Conservation (phyloP, 1,140 invertebrate species). For the Trichoplusia ni region DNA sequence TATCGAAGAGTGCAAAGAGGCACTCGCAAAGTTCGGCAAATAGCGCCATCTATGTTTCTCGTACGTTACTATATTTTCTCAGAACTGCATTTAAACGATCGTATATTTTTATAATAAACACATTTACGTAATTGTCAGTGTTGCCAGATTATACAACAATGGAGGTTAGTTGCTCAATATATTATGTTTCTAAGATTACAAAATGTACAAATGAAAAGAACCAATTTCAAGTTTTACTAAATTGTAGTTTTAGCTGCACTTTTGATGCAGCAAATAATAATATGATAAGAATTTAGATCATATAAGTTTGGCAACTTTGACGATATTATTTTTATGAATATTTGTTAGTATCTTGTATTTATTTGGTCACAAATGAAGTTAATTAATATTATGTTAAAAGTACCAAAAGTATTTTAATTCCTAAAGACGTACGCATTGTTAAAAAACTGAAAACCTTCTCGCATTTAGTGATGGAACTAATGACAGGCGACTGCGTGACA, state of each 20-base stretch:
- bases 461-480: too few species aligned
- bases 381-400: background rate
- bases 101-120: constrained; percentile 26
- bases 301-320: constrained; percentile 11
- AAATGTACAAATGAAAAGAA: background rate
- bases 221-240: too few species aligned
- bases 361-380: background rate
- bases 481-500: too few species aligned
- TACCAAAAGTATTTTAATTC: constrained; percentile 8
- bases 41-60: constrained; percentile 25
- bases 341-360: background rate
- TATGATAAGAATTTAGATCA: background rate
- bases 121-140: constrained; percentile 18
- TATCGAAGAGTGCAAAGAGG: constrained; percentile 85
- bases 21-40: constrained; percentile 79
- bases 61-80: constrained; percentile 21
- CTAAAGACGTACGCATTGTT: background rate
- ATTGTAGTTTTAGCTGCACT: too few species aligned
- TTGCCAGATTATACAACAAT: background rate
- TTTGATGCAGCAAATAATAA: too few species aligned
- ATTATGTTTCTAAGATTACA: background rate
- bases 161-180: background rate
- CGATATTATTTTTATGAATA: constrained; percentile 1
- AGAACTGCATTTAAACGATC: constrained; percentile 43
- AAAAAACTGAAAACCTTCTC: too few species aligned